Percentiles rank a stretch among this genome's conserved stretches.
Evolutionary conservation across 1,140 invertebrate genomes (phyloP).

Genomic region (Drosophila ercepeae): DNA sequence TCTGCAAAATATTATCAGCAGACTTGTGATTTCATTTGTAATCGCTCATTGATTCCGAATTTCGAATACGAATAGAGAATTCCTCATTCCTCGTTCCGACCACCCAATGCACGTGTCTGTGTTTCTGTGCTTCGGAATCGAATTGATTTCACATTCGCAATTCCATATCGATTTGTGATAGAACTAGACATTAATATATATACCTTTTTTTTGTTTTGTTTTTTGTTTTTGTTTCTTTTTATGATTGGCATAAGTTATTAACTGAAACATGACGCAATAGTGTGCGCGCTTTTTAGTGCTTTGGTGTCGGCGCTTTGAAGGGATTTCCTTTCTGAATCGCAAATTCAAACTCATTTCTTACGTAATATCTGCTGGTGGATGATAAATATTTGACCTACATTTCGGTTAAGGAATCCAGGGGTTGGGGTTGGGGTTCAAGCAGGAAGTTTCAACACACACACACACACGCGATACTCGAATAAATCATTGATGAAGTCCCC

Average conservation of each 20-base stretch:
- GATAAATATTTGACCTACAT: constrained; percentile 74
- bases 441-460: constrained; percentile 61
- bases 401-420: constrained; percentile 42
- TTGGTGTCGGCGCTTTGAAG: constrained; percentile 35
- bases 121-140: no score
- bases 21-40: constrained; percentile 46
- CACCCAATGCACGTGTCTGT: constrained; percentile 10
- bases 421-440: no score
- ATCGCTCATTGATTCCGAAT: constrained; percentile 51
- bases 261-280: constrained; percentile 30
- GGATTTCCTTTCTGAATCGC: constrained; percentile 41
- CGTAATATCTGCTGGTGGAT: constrained; percentile 51
- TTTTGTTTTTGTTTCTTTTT: no score
- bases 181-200: constrained; percentile 32
- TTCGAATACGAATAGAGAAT: not conserved
- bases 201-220: not conserved
- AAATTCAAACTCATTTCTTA: constrained; percentile 47
- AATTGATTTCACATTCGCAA: not conserved
- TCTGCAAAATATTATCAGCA: constrained; percentile 45
- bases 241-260: not conserved
- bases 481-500: constrained; percentile 75
- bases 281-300: constrained; percentile 35
- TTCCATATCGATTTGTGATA: constrained; percentile 40
- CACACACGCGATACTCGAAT: constrained; percentile 76
- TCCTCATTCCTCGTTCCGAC: constrained; percentile 16